phyloP scores from a whole-genome alignment of 2,888 invertebrate genomes.

The Poecilus cupreus region DNA sequence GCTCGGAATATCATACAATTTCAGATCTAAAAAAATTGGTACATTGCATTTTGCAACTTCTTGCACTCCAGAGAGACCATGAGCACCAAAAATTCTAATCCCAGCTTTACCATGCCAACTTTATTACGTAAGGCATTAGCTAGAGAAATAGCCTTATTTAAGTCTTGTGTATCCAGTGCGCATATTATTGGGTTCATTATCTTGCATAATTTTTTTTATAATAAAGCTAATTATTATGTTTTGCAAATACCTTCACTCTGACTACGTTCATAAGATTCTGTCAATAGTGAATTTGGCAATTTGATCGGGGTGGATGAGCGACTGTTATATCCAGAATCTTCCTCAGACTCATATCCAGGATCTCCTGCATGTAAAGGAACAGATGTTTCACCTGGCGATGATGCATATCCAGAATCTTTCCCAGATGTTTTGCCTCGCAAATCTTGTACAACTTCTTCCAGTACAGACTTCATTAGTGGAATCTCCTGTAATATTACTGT shows the following conservation, averaged over 20 bases:
- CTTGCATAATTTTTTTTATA: conserved; percentile 8
- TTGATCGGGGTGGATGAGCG: neutral
- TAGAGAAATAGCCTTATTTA: neutral
- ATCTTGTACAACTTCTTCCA: neutral
- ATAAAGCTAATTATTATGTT: conserved; percentile 4
- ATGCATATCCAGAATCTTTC: neutral
- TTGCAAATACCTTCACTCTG: conserved; percentile 12
- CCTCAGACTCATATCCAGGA: neutral
- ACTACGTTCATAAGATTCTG: conserved; percentile 3
- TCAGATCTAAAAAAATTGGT: conserved; percentile 12
- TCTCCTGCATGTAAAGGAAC: neutral
- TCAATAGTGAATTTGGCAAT: conserved; percentile 8
- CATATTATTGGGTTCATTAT: conserved; percentile 12
- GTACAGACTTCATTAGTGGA: neutral
- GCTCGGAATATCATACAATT: conserved; percentile 1
- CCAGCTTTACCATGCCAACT: neutral
- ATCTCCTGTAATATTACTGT: neutral
- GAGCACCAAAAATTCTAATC: neutral
- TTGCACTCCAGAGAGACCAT: neutral
- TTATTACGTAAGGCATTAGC: neutral
- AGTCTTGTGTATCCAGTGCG: neutral
- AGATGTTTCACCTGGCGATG: neutral
- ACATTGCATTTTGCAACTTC: conserved; percentile 8
- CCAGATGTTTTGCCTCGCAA: neutral
- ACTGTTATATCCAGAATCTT: neutral